Evolutionary conservation across 2,797 vertebrate genomes (phyloP).

Genomic region (Lacerta bilineata): DNA sequence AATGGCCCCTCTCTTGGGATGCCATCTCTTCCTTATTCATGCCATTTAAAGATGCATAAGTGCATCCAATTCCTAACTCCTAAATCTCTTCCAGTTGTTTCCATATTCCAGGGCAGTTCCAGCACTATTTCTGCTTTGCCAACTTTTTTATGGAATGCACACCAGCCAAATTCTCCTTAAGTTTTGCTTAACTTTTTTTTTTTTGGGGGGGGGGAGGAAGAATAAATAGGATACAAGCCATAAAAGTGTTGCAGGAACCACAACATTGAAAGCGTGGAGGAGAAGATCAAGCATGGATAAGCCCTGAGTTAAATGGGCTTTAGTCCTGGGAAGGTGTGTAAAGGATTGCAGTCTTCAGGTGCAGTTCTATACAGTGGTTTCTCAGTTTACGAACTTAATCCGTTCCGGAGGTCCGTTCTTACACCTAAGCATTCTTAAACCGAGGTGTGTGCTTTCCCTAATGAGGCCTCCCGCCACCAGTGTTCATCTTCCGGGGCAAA

Average conservation of each 20-base stretch:
- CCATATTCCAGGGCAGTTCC: constrained; percentile 27
- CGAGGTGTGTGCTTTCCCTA: no score
- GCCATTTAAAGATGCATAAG: neutral
- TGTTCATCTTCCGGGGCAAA: no score
- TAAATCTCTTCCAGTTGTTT: neutral
- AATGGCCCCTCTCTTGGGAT: neutral
- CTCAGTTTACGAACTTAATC: no score
- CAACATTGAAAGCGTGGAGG: neutral
- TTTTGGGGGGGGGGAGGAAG: neutral
- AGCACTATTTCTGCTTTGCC: constrained; percentile 6
- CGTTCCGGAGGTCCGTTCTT: no score
- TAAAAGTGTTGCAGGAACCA: neutral
- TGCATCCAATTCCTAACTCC: neutral
- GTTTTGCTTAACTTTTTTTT: constrained; percentile 13
- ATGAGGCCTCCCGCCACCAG: no score
- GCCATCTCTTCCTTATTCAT: neutral
- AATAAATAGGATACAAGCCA: neutral
- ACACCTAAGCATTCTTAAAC: no score
- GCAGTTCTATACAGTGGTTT: neutral
- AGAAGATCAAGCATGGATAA: no score
- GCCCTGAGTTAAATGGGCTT: neutral
- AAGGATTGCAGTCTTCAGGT: neutral
- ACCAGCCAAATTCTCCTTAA: constrained; percentile 7
- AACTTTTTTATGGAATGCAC: constrained; percentile 21
- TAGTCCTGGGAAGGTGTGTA: neutral